phyloP scores from a whole-genome alignment of 2,888 invertebrate species.

The Idaea straminata region DNA sequence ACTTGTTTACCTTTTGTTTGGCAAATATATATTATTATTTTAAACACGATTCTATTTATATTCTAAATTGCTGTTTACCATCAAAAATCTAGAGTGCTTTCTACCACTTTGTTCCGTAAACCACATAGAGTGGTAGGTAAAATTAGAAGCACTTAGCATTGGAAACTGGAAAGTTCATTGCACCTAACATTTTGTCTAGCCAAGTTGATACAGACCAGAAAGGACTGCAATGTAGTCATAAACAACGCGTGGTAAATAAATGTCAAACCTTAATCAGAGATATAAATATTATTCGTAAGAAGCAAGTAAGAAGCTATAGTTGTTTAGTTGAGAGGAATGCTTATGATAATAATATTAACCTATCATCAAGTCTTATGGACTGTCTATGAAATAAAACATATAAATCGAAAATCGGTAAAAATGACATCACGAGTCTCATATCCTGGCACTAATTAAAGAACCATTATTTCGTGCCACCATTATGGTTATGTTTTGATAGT shows the following conservation, averaged over 20 bases:
- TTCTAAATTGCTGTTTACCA: constrained; percentile 19
- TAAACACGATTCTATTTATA: background rate
- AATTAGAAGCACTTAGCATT: constrained; percentile 1
- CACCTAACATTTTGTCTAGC: background rate
- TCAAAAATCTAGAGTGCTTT: background rate
- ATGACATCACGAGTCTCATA: too few relatives aligned
- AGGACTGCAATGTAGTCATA: background rate
- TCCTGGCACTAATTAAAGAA: too few relatives aligned
- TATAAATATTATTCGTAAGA: background rate
- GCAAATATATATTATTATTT: too few relatives aligned
- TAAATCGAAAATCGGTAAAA: too few relatives aligned
- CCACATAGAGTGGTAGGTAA: background rate
- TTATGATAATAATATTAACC: too few relatives aligned
- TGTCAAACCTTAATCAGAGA: background rate
- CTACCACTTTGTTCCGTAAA: background rate
- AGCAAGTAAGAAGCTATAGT: background rate
- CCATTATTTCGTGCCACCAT: too few relatives aligned
- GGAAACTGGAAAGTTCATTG: background rate
- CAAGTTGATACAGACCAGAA: background rate
- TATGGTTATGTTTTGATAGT: too few relatives aligned
- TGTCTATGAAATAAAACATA: too few relatives aligned
- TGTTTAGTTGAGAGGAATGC: too few relatives aligned
- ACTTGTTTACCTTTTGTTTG: too few relatives aligned
- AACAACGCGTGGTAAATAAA: background rate
- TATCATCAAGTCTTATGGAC: too few relatives aligned